Conservation (phyloP, 2,113 vertebrate genomes). For the Tachysurus fulvidraco region DNA sequence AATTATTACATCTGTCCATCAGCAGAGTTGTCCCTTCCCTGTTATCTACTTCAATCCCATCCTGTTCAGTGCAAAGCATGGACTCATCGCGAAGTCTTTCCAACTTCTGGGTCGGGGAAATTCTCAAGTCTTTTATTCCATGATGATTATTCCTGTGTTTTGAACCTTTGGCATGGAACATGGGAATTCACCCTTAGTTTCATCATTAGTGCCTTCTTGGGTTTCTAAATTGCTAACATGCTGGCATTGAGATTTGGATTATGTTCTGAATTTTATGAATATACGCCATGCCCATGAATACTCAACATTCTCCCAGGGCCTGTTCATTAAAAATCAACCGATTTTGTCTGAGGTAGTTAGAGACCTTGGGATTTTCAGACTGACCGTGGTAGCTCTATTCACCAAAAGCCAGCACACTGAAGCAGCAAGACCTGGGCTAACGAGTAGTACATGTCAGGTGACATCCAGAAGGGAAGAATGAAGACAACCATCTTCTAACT, state of each 20-base stretch:
- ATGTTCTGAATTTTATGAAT: not conserved
- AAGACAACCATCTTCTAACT: not conserved
- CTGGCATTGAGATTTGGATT: not conserved
- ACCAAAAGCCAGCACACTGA: not conserved
- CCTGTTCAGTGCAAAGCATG: not conserved
- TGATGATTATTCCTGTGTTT: not conserved
- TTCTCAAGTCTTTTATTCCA: not conserved
- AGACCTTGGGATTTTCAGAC: not conserved
- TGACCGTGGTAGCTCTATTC: not conserved
- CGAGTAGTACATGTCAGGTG: not conserved
- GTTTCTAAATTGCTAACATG: not conserved
- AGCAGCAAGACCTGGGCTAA: not conserved
- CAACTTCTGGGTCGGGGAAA: not conserved
- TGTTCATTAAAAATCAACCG: not conserved
- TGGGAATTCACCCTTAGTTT: not conserved
- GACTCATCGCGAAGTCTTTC: not conserved
- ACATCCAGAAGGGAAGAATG: not conserved
- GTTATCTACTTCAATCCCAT: not conserved
- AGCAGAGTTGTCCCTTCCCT: not conserved
- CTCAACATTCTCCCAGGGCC: not conserved
- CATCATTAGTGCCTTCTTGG: not conserved
- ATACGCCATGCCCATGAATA: too few species aligned
- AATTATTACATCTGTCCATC: too few species aligned
- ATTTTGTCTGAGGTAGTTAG: not conserved
- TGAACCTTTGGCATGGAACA: not conserved